These are phyloP conservation scores for Dermolepida albohirtum DNA, from an alignment of 2,888 invertebrate species.

Conservation along the genomic window DNA sequence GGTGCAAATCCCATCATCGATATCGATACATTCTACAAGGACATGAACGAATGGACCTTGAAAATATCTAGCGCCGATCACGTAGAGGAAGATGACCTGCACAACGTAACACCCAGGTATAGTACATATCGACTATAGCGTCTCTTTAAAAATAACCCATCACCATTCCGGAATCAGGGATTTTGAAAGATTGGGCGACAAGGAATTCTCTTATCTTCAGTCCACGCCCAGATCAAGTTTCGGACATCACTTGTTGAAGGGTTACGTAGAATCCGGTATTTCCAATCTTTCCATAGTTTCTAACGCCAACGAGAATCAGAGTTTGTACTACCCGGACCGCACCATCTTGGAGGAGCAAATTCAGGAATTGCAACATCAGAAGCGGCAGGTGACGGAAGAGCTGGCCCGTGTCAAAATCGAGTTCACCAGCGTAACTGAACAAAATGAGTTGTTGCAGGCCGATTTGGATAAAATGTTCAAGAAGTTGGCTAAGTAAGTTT, in stretches of 20 bases:
- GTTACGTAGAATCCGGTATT: constrained; percentile 41
- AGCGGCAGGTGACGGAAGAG: constrained; percentile 38
- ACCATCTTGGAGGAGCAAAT: constrained; percentile 38
- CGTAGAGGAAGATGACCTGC: constrained; percentile 20
- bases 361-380: constrained; percentile 39
- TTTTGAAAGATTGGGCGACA: constrained; percentile 23
- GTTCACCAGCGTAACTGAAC: constrained; percentile 26
- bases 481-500: constrained; percentile 40
- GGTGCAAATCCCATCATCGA: constrained; percentile 33
- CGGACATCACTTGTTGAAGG: constrained; percentile 39
- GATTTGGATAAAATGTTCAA: constrained; percentile 30
- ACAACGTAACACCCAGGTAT: constrained; percentile 40
- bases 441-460: constrained; percentile 36
- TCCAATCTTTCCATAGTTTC: constrained; percentile 27
- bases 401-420: constrained; percentile 33
- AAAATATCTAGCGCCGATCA: constrained; percentile 33
- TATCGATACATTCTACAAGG: constrained; percentile 35
- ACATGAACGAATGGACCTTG: constrained; percentile 42
- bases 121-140: background rate
- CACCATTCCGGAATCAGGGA: background rate
- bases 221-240: constrained; percentile 39
- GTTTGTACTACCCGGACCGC: constrained; percentile 26
- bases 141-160: background rate
- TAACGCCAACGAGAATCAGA: constrained; percentile 29
- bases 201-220: constrained; percentile 31